These are phyloP conservation scores for Bombus sylvicola DNA, from an alignment of 1,140 invertebrate species.

Conservation along the genomic window DNA sequence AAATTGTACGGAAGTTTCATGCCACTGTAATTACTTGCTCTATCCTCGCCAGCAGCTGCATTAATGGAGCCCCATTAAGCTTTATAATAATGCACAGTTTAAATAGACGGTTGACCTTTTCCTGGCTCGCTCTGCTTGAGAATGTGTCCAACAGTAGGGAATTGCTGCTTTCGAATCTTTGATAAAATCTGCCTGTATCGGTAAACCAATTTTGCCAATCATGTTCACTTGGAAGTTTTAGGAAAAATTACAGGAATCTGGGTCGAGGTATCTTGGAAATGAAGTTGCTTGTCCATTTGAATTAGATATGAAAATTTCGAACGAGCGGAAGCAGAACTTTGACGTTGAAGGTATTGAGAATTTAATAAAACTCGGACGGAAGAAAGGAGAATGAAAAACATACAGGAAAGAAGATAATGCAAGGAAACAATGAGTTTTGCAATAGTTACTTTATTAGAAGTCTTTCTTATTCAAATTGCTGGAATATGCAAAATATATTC, in stretches of 20 bases:
- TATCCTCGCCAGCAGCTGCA: background rate
- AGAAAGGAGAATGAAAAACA: background rate
- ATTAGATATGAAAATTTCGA: no score
- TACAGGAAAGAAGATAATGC: background rate
- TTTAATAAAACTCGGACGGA: background rate
- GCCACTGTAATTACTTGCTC: slow-evolving; percentile 16
- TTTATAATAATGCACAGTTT: slow-evolving; percentile 32
- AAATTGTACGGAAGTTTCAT: slow-evolving; percentile 43
- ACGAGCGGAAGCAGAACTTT: no score
- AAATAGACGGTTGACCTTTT: slow-evolving; percentile 23
- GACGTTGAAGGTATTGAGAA: no score
- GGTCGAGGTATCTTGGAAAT: no score
- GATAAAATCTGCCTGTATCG: background rate
- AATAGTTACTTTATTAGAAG: no score
- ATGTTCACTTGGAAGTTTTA: background rate
- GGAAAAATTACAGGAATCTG: background rate
- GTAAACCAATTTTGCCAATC: background rate
- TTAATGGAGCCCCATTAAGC: slow-evolving; percentile 19
- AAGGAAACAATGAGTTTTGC: no score
- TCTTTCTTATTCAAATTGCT: no score
- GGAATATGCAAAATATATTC: no score
- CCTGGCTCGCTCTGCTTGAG: background rate
- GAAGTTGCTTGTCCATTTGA: no score
- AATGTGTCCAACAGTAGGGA: background rate
- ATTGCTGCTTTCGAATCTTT: background rate